phyloP scores from a whole-genome alignment of 1,140 invertebrate species.

The Sarcophaga bullata region DNA sequence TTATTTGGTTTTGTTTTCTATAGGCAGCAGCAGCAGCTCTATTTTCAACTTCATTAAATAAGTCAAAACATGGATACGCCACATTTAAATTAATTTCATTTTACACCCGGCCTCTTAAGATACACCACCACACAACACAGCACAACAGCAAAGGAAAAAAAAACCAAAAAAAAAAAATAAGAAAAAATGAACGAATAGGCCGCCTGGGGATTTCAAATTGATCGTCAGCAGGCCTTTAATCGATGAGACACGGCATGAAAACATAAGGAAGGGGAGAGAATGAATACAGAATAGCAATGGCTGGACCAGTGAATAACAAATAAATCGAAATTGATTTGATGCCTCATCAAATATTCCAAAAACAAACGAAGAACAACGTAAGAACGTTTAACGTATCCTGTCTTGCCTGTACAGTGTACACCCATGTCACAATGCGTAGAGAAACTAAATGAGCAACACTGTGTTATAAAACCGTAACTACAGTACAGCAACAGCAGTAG shows the following conservation, averaged over 20 bases:
- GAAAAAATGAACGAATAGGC: neutral
- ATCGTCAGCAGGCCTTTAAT: conserved; percentile 36
- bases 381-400: too few relatives aligned
- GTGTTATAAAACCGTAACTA: neutral
- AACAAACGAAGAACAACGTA: neutral
- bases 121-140: neutral
- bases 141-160: neutral
- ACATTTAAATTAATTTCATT: conserved; percentile 35
- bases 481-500: neutral
- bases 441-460: neutral
- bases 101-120: neutral
- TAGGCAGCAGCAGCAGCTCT: neutral
- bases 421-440: neutral
- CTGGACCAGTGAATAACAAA: neutral
- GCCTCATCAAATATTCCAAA: conserved; percentile 28
- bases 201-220: conserved; percentile 37
- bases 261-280: neutral
- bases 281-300: neutral
- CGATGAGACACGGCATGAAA: conserved; percentile 31
- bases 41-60: conserved; percentile 27
- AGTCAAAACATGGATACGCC: conserved; percentile 24
- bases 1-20: too few relatives aligned
- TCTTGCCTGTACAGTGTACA: too few relatives aligned
- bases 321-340: conserved; percentile 26
- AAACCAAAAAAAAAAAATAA: neutral